Evolutionary conservation across 2,113 vertebrate species (phyloP), one percentile per base, ranked within the genome.

Genomic region (Clarias batrachus): DNA sequence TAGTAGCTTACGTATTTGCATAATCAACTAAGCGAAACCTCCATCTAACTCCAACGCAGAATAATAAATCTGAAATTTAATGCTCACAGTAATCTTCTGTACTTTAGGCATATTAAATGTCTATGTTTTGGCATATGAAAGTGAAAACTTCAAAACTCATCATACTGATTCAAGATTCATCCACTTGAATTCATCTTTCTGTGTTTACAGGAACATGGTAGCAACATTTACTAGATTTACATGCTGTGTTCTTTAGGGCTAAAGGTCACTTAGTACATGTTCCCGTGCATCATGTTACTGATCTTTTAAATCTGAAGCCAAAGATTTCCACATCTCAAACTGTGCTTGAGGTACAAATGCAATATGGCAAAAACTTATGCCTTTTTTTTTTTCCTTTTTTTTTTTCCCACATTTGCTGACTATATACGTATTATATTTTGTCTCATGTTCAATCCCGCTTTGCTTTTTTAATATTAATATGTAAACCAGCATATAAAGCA

Each of bases 241-340:
- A 89, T 65, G 56, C 83, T 79, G 82, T 86, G 25, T 16, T 3
- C 27, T 78, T 56, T 56, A 78, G 25, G 23, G 41, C 21, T 52
- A 13, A 52, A 76, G 12, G 74, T 14, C 14, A 16, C 25, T 56
- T 6, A 16, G 13, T 57, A 27, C 27, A 4, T 74, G 86, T 57
- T 90, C 84, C 90, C 87, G 66, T 57, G 87, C 90, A 77, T 92
- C 90, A 91, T 65, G 84, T 89, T 71, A 86, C 81, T 86, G 83
- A 25, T 6, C 54, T 68, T 81, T 41, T 23, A 27, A 37, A 41
- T 73, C 33, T 60, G 23, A 33, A 21, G 41, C 57, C 71, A 78
- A 63, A 21, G 17, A 54, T 56, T 56, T 66, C 12, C 37, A 63
- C 59, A 54, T 65, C 11, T n/a, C 37, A 77, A 62, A 84, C 17